phyloP scores from a whole-genome alignment of 2,113 vertebrate genomes.

The Aramus guarauna region DNA sequence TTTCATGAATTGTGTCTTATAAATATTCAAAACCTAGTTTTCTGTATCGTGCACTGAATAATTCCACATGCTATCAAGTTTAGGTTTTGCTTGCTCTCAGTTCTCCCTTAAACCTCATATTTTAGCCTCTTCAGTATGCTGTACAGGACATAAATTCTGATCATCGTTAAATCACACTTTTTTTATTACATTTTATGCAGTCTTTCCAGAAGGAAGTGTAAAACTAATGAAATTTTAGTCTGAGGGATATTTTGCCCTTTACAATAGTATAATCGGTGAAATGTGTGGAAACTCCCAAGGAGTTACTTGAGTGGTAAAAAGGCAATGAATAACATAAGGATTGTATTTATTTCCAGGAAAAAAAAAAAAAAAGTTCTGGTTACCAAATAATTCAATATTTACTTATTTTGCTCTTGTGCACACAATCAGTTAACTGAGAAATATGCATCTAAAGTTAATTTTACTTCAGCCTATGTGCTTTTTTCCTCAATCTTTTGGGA shows the following conservation, averaged over 20 bases:
- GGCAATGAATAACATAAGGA: conserved; percentile 6
- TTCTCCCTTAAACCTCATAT: background rate
- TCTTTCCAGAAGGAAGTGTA: conserved; percentile 30
- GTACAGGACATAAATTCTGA: conserved; percentile 7
- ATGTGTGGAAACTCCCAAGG: conserved; percentile 1
- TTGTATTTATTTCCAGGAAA: background rate
- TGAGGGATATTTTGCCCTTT: conserved; percentile 60
- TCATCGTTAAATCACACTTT: conserved; percentile 34
- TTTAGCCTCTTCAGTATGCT: background rate
- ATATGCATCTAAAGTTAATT: background rate
- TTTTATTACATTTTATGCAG: conserved; percentile 37
- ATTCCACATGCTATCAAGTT: background rate
- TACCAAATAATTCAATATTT: conserved; percentile 3
- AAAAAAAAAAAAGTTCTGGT: background rate
- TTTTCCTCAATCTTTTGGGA: background rate
- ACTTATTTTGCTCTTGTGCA: background rate
- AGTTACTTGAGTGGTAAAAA: conserved; percentile 1
- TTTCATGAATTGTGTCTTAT: background rate
- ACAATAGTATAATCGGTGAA: conserved; percentile 49
- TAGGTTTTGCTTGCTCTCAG: background rate
- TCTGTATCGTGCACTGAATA: background rate
- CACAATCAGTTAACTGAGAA: background rate
- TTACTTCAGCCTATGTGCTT: background rate
- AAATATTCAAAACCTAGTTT: conserved; percentile 38
- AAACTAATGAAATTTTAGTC: conserved; percentile 50